A percentile compares a stretch with the other conserved stretches of the same genome.
phyloP scores from a whole-genome alignment of 1,140 invertebrate genomes.

The Megalopta genalis region DNA sequence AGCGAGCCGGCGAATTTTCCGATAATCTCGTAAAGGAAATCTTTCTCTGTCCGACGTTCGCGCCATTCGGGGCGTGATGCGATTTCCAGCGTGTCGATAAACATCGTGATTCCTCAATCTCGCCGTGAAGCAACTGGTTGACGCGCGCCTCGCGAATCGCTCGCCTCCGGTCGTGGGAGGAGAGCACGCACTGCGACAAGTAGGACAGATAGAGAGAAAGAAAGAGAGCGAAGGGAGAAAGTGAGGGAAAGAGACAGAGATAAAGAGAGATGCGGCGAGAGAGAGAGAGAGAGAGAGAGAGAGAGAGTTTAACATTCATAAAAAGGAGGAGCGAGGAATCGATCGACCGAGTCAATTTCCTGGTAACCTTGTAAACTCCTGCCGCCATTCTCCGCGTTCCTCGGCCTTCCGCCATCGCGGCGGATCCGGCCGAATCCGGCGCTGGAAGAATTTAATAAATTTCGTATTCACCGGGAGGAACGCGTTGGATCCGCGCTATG shows the following conservation, averaged over 20 bases:
- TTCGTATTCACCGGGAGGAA: constrained; percentile 33
- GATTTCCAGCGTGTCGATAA: constrained; percentile 17
- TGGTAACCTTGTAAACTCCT: constrained; percentile 23
- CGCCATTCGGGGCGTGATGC: constrained; percentile 8
- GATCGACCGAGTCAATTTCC: constrained; percentile 40
- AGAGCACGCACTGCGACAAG: too few species aligned
- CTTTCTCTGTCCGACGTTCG: constrained; percentile 15
- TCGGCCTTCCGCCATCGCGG: neutral
- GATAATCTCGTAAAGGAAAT: constrained; percentile 18
- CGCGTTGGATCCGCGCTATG: neutral
- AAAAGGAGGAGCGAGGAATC: neutral
- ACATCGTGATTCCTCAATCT: constrained; percentile 20
- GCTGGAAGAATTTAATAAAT: constrained; percentile 33
- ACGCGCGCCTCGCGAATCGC: neutral
- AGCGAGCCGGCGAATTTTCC: constrained; percentile 6
- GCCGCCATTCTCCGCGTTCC: neutral
- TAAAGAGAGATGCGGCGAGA: too few species aligned
- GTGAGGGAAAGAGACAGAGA: too few species aligned
- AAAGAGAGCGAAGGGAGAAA: too few species aligned
- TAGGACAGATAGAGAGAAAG: too few species aligned
- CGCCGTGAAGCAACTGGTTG: constrained; percentile 36
- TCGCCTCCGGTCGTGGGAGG: too few species aligned
- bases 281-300: too few species aligned
- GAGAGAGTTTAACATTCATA: constrained; percentile 33
- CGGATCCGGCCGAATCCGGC: neutral